A percentile compares a stretch with the other conserved stretches of the same genome.
Conservation (phyloP, 2,888 invertebrate genomes). For the Xanthorhoe spadicearia region DNA sequence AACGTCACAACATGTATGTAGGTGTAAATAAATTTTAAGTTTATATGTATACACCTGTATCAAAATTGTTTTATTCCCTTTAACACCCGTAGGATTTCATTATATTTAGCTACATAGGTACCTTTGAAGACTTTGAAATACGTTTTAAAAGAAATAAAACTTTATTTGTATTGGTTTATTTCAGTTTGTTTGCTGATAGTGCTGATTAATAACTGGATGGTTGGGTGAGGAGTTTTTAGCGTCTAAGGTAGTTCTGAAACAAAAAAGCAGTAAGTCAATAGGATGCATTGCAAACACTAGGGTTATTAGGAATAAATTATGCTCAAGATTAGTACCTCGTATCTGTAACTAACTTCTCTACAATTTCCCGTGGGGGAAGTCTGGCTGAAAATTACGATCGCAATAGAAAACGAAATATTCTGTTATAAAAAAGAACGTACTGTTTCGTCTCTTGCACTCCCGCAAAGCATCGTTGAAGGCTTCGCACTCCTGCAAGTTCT, state of each 20-base stretch:
- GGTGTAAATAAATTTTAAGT: slow-evolving; percentile 84
- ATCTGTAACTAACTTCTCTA: no score
- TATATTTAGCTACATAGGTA: background rate
- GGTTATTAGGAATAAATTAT: no score
- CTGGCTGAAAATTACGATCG: no score
- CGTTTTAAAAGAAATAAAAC: background rate
- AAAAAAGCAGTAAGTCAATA: slow-evolving; percentile 23
- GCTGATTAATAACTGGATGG: slow-evolving; percentile 5
- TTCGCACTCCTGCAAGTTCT: slow-evolving; percentile 94
- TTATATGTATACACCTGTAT: slow-evolving; percentile 82
- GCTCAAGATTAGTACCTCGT: no score
- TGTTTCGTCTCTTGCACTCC: slow-evolving; percentile 93
- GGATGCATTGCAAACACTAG: background rate
- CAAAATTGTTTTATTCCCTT: slow-evolving; percentile 61
- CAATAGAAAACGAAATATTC: no score
- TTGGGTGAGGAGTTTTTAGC: slow-evolving; percentile 5
- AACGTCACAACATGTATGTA: slow-evolving; percentile 81
- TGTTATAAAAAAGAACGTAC: slow-evolving; percentile 67
- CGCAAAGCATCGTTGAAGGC: slow-evolving; percentile 97
- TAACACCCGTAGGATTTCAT: no score
- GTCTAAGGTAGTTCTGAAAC: slow-evolving; percentile 52
- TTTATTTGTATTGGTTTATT: slow-evolving; percentile 36
- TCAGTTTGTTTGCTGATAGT: background rate
- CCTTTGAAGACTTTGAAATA: background rate
- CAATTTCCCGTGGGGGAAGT: no score